Evolutionary conservation across 1,140 invertebrate species (phyloP).

Genomic region (Eriosoma lanigerum): DNA sequence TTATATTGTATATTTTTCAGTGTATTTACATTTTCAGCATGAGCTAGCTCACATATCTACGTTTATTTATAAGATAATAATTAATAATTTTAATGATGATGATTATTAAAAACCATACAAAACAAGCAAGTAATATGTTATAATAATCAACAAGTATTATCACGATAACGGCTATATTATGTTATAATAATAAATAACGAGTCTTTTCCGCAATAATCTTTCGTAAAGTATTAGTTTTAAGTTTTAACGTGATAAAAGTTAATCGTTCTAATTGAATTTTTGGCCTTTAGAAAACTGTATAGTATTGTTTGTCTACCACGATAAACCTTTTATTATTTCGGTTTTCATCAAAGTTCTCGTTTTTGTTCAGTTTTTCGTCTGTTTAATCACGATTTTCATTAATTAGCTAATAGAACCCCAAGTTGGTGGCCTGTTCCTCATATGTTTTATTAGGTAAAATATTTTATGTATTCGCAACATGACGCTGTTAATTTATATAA

Average conservation of each 20-base stretch:
- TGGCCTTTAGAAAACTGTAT: not conserved
- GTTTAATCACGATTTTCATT: conserved; percentile 15
- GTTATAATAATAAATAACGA: conserved; percentile 4
- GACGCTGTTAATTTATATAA: too few relatives aligned
- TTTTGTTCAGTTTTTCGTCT: not conserved
- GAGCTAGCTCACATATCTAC: too few relatives aligned
- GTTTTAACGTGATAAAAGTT: conserved; percentile 15
- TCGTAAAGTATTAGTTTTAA: conserved; percentile 2
- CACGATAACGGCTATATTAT: not conserved
- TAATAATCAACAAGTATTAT: not conserved
- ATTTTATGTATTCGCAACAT: too few relatives aligned
- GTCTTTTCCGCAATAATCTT: not conserved
- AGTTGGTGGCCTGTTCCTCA: not conserved
- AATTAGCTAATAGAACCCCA: conserved; percentile 15
- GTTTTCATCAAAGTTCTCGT: conserved; percentile 17
- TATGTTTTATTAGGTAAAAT: too few relatives aligned
- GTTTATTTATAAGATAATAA: too few relatives aligned
- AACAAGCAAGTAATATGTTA: not conserved
- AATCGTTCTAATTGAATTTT: conserved; percentile 39
- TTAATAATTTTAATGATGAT: not conserved
- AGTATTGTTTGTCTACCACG: conserved; percentile 22
- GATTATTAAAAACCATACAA: not conserved
- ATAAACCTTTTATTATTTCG: conserved; percentile 24
- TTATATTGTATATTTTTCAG: too few relatives aligned
- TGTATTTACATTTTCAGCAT: too few relatives aligned